A percentile compares a stretch with the other conserved stretches of the same genome.
Conservation (phyloP, 2,888 invertebrate species). For the Erebia epiphron region DNA sequence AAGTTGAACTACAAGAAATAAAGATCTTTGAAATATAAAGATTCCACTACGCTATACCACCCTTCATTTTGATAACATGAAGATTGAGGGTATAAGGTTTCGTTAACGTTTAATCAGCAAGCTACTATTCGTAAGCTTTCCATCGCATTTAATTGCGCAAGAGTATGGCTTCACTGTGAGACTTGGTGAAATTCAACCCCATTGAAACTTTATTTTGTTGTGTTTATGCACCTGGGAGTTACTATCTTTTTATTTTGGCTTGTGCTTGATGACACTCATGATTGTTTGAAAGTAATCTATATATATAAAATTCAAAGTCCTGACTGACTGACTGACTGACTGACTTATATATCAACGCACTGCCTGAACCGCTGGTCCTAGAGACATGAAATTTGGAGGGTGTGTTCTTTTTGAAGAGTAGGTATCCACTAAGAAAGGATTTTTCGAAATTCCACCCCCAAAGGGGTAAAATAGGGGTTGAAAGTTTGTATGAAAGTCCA, state of each 20-base stretch:
- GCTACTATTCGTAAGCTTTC: not conserved
- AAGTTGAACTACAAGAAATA: not conserved
- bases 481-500: no score
- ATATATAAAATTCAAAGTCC: no score
- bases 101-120: not conserved
- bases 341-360: no score
- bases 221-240: not conserved
- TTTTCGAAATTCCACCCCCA: no score
- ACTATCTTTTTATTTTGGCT: not conserved
- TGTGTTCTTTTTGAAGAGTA: no score
- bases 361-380: no score
- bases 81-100: not conserved
- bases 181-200: not conserved
- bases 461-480: no score
- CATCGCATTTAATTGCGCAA: conserved; percentile 11
- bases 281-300: no score
- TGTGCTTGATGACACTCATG: no score
- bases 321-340: no score
- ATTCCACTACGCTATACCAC: not conserved
- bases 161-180: conserved; percentile 1
- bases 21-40: not conserved
- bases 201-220: not conserved
- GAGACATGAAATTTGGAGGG: no score
- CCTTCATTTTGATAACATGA: not conserved
- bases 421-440: no score